These are phyloP conservation scores for Pteromalus puparum DNA, from an alignment of 1,140 invertebrate genomes.

Conservation along the genomic window DNA sequence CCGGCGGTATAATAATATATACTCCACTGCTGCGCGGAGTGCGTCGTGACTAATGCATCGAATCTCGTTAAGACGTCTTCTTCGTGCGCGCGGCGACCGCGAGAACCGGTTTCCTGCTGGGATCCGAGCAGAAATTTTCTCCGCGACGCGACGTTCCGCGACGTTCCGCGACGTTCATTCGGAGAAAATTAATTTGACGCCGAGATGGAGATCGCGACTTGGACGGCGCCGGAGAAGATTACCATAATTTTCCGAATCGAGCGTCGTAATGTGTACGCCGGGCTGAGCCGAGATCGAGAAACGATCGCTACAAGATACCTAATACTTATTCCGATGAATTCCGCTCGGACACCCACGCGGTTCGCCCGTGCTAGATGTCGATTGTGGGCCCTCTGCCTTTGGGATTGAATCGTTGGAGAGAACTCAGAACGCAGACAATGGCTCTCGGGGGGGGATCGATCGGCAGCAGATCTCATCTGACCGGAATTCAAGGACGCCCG, in stretches of 20 bases:
- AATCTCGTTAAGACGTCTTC: conserved; percentile 54
- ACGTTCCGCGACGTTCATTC: too few species aligned
- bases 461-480: conserved; percentile 23
- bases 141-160: too few species aligned
- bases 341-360: conserved; percentile 45
- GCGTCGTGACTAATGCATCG: conserved; percentile 53
- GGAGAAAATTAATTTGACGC: too few species aligned
- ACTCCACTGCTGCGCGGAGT: too few species aligned
- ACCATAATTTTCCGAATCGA: conserved; percentile 31
- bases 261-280: not conserved
- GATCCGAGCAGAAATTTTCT: too few species aligned
- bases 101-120: too few species aligned
- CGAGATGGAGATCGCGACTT: too few species aligned
- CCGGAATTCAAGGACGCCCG: not conserved
- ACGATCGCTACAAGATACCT: conserved; percentile 40
- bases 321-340: conserved; percentile 50
- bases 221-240: not conserved
- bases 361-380: conserved; percentile 19
- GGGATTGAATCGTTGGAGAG: conserved; percentile 27
- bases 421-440: not conserved
- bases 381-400: not conserved
- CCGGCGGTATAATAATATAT: too few species aligned
- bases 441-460: not conserved
- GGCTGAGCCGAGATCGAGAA: not conserved
- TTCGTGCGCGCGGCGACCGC: not conserved